Conservation (phyloP, 2,113 vertebrate species). For the Gallinago media region DNA sequence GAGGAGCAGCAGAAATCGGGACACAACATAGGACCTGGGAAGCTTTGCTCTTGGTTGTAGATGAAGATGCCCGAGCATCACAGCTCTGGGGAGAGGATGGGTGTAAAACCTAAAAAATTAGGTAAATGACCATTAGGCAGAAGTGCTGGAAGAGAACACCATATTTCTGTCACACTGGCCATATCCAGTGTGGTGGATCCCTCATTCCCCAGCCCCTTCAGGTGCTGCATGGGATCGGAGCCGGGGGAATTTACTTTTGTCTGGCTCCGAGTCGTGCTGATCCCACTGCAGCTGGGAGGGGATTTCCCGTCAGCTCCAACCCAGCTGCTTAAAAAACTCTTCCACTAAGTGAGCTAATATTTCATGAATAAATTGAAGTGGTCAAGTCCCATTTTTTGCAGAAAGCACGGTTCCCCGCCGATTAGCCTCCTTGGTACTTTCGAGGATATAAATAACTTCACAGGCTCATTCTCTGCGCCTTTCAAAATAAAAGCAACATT, state of each 20-base stretch:
- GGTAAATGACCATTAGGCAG: not conserved
- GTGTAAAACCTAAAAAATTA: too few species aligned
- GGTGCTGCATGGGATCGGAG: not conserved
- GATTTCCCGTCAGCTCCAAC: constrained; percentile 42
- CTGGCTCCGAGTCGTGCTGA: not conserved
- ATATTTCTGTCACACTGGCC: fast-evolving
- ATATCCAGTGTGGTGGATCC: not conserved
- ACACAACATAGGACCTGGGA: fast-evolving
- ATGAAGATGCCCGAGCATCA: not conserved
- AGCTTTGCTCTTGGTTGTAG: not conserved
- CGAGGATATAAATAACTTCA: constrained; percentile 42
- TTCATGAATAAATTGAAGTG: constrained; percentile 32
- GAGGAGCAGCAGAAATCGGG: not conserved
- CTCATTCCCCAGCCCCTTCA: not conserved
- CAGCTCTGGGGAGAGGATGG: fast-evolving
- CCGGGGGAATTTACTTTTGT: not conserved
- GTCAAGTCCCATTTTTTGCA: constrained; percentile 26
- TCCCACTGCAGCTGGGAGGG: constrained; percentile 43
- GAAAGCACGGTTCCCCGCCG: constrained; percentile 24
- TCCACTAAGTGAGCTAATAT: constrained; percentile 23
- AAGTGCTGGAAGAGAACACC: not conserved
- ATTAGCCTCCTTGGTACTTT: not conserved
- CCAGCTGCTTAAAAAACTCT: constrained; percentile 43
- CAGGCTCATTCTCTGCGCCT: not conserved
- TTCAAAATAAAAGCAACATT: constrained; percentile 31